phyloP scores from a whole-genome alignment of 23 tunicate genomes.

The Halocynthia roretzi region DNA sequence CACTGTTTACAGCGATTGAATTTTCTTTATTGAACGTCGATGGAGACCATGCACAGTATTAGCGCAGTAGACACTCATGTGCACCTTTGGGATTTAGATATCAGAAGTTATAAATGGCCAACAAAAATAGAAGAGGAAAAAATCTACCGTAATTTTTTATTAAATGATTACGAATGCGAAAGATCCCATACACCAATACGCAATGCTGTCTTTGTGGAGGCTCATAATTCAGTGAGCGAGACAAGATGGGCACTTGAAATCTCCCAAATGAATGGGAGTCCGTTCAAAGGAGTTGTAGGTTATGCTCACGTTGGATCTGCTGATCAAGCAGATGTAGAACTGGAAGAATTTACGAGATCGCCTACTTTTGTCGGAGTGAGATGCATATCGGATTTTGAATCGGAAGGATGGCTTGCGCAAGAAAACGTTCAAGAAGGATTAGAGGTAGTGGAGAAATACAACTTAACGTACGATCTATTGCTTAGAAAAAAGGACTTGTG shows the following conservation, averaged over 20 bases:
- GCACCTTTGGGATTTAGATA: no score
- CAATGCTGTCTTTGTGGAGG: slow-evolving; percentile 50
- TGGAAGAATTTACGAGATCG: slow-evolving; percentile 31
- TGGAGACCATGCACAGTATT: no score
- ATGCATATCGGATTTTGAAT: slow-evolving; percentile 37
- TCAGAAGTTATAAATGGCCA: no score
- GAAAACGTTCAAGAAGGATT: slow-evolving; percentile 57
- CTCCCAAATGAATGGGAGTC: slow-evolving; percentile 17
- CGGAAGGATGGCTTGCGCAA: slow-evolving; percentile 55
- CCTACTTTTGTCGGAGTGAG: slow-evolving; percentile 74
- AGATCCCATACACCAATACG: no score
- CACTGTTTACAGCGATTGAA: no score
- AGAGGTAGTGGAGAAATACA: slow-evolving; percentile 35
- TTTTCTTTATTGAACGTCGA: no score
- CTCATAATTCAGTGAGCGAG: slow-evolving; percentile 50
- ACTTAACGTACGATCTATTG: slow-evolving; percentile 66
- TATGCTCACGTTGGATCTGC: slow-evolving; percentile 50
- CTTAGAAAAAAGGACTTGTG: slow-evolving; percentile 38
- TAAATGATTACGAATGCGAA: no score
- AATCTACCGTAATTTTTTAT: no score
- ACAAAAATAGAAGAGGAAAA: no score
- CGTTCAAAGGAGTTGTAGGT: slow-evolving; percentile 76
- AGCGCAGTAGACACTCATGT: no score
- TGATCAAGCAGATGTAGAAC: slow-evolving; percentile 22
- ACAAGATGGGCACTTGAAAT: slow-evolving; percentile 56